Evolutionary conservation across 2,888 invertebrate species (phyloP), one percentile per base, ranked within the genome.

Genomic region (Lysandra bellargus): DNA sequence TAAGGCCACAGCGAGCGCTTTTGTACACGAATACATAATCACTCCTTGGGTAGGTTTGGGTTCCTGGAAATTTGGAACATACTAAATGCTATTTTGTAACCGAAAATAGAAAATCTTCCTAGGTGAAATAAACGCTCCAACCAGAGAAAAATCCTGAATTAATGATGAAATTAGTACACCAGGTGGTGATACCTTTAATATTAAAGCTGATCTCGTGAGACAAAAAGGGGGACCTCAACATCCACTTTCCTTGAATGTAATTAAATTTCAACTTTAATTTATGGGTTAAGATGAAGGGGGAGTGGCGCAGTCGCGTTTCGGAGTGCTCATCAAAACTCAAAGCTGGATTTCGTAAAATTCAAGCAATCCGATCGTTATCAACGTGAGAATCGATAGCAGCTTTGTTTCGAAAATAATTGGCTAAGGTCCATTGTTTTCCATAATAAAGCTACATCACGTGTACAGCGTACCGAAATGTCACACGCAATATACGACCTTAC

Each of bases 391-490:
- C 53, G 17, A 53, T 53, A 53, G 53, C 23, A 53, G 53, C 57
- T 57, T 75, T 57, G 76, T 76, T 57, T 57, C 33, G 33, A 78
- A 64, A 33, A 23, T 40, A 77, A 44, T 79, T 79, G 79, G 77
- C 79, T 80, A 81, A 79, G 64, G 79, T 80, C 60, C 79, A 76
- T 80, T 80, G 79, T 79, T 73, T 80, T 77, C 49, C 40, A 57
- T 69, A 69, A 44, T 57, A 33, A 75, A 78, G 64, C 79, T 78
- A 17, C 30, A 30, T 33, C 23, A 53, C 76, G 76, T 76, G 49
- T 30, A 74, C 44, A 23, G 9, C 57, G 49, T 30, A 74, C 44
- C 44, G 9, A n/a, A 23, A 44, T 14, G 69, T 33, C 33, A 14
- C n/a, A 74, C 44, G 40, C 44, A 44, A 76, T 53, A 76, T 14